Percentiles rank a stretch among this genome's conserved stretches.
Evolutionary conservation across 2,888 invertebrate species (phyloP).

Genomic region (Melipona bicolor): DNA sequence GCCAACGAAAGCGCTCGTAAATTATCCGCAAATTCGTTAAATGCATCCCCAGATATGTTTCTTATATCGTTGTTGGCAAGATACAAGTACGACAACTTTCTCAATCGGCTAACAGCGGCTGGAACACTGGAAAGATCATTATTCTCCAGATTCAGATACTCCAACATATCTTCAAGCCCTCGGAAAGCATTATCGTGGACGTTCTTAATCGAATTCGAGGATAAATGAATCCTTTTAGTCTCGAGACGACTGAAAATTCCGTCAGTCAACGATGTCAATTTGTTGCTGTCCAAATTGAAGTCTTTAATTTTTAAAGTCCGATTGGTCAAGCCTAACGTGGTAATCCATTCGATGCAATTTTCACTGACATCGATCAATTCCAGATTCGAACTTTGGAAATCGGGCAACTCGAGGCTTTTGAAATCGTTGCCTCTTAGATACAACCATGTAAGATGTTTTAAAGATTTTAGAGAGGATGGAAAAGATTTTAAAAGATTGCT

Average conservation of each 20-base stretch:
- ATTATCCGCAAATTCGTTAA: conserved; percentile 86
- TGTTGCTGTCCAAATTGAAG: conserved; percentile 93
- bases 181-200: conserved; percentile 90
- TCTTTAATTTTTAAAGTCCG: conserved; percentile 91
- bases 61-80: conserved; percentile 91
- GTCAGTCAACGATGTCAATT: conserved; percentile 88
- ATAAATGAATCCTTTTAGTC: conserved; percentile 91
- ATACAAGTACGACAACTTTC: conserved; percentile 91
- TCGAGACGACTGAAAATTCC: conserved; percentile 89
- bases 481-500: conserved; percentile 90
- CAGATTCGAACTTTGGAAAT: conserved; percentile 85
- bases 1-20: conserved; percentile 92
- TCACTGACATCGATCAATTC: conserved; percentile 86
- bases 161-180: conserved; percentile 90
- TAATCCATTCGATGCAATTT: conserved; percentile 90
- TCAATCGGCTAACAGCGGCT: conserved; percentile 88
- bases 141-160: conserved; percentile 93
- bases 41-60: conserved; percentile 88
- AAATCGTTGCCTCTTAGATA: conserved; percentile 88
- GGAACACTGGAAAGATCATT: conserved; percentile 91
- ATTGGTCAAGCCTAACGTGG: conserved; percentile 73
- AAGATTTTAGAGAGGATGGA: conserved; percentile 85
- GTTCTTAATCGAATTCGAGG: conserved; percentile 90
- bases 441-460: conserved; percentile 89
- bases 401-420: conserved; percentile 91